Evolutionary conservation across 2,888 invertebrate species (phyloP).

Genomic region (Digitonthophagus gazella): DNA sequence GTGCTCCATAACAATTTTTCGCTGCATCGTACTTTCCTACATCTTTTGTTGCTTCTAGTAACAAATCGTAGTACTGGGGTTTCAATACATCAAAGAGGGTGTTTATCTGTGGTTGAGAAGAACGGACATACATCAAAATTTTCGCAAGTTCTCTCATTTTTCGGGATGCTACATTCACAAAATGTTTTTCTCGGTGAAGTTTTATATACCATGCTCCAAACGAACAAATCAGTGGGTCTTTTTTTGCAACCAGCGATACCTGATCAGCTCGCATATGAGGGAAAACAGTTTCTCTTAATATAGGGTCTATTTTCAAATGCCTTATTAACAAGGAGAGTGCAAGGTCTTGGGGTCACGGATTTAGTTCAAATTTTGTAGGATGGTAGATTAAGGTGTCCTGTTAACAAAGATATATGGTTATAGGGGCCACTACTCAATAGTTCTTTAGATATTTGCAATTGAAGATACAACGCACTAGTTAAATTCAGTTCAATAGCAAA

Average conservation of each 20-base stretch:
- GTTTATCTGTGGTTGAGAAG: slow-evolving; percentile 20
- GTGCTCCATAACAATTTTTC: slow-evolving; percentile 24
- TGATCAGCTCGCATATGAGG: slow-evolving; percentile 28
- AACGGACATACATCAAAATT: slow-evolving; percentile 29
- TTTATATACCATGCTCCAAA: slow-evolving; percentile 30
- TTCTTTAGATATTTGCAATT: no score
- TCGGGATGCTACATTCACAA: slow-evolving; percentile 27
- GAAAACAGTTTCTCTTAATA: slow-evolving; percentile 25
- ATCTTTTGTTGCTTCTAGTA: slow-evolving; percentile 28
- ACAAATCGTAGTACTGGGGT: slow-evolving; percentile 26
- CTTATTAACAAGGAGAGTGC: slow-evolving; percentile 7
- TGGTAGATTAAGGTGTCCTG: no score
- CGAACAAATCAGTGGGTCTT: slow-evolving; percentile 27
- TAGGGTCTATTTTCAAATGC: slow-evolving; percentile 20
- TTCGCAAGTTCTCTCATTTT: slow-evolving; percentile 32
- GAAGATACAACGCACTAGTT: no score
- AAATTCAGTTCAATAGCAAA: no score
- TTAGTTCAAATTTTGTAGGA: no score
- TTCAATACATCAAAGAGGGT: slow-evolving; percentile 24
- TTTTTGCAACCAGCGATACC: slow-evolving; percentile 28
- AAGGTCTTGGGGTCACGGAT: no score
- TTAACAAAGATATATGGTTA: no score
- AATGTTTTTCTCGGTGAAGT: slow-evolving; percentile 30
- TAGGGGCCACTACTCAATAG: no score
- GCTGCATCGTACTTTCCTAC: slow-evolving; percentile 24